A percentile compares a stretch with the other conserved stretches of the same genome.
phyloP scores from a whole-genome alignment of 1,140 invertebrate genomes.

The Apis laboriosa region DNA sequence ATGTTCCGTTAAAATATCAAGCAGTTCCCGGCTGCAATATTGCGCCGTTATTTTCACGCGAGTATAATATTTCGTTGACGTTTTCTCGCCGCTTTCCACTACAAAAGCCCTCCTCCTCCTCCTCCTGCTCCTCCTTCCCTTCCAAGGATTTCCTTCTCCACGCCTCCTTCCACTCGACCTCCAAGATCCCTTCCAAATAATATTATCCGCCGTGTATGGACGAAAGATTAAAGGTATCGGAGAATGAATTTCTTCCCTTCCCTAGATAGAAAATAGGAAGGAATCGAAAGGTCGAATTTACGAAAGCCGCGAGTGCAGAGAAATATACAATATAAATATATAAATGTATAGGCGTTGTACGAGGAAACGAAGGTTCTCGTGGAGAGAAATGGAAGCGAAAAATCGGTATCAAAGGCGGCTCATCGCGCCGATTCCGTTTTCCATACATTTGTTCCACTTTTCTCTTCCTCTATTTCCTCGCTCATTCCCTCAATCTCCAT shows the following conservation, averaged over 20 bases:
- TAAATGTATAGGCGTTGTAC: background rate
- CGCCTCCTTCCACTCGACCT: background rate
- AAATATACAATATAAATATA: background rate
- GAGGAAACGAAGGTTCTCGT: slow-evolving; percentile 9
- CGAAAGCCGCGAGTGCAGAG: background rate
- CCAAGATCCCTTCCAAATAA: background rate
- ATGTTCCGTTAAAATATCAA: slow-evolving; percentile 49
- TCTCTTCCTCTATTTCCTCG: no score
- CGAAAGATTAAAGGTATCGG: background rate
- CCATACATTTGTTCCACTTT: slow-evolving; percentile 9
- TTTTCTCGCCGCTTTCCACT: background rate
- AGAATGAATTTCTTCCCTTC: background rate
- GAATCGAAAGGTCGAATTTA: slow-evolving; percentile 10
- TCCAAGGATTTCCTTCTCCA: background rate
- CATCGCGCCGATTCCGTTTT: slow-evolving; percentile 11
- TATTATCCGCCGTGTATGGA: background rate
- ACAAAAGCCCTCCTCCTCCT: no score
- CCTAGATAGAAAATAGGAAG: background rate
- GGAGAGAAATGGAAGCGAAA: background rate
- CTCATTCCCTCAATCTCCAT: background rate
- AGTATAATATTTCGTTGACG: slow-evolving; percentile 10
- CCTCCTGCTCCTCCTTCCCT: no score
- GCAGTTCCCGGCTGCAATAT: slow-evolving; percentile 19
- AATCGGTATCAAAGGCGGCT: slow-evolving; percentile 39
- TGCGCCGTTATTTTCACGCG: slow-evolving; percentile 15